Evolutionary conservation across 2,888 invertebrate species (phyloP).

Genomic region (Parnassius orleans): DNA sequence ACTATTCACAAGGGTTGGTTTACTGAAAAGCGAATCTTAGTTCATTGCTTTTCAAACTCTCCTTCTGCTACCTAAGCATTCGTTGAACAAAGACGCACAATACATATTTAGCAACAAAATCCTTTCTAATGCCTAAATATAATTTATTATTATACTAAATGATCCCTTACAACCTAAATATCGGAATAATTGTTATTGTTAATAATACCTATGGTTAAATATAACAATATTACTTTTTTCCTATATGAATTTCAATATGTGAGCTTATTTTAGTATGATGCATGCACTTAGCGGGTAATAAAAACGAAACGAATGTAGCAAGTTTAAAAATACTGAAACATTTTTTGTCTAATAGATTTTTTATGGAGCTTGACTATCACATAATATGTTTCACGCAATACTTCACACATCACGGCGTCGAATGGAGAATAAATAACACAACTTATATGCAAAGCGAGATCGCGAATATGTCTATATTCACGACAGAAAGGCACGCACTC

Average conservation of each 20-base stretch:
- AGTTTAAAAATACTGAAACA: conserved; percentile 22
- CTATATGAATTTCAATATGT: no score
- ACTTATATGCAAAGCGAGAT: conserved; percentile 68
- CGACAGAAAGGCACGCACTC: conserved; percentile 44
- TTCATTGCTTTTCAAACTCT: conserved; percentile 57
- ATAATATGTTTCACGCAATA: conserved; percentile 73
- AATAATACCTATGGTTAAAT: no score
- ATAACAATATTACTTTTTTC: no score
- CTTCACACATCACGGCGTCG: conserved; percentile 58
- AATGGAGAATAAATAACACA: conserved; percentile 70
- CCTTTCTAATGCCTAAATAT: no score
- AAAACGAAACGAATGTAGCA: conserved; percentile 25
- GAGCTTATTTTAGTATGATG: no score
- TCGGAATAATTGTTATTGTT: no score
- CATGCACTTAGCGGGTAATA: conserved; percentile 18
- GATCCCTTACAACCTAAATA: no score
- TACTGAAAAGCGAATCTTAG: conserved; percentile 68
- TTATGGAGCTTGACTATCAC: conserved; percentile 56
- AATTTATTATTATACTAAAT: no score
- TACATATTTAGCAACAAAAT: no score
- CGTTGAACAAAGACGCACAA: conserved; percentile 37
- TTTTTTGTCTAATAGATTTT: conserved; percentile 47
- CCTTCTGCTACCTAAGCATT: conserved; percentile 76
- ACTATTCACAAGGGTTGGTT: not conserved
- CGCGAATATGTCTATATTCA: conserved; percentile 54